These are phyloP conservation scores for Ophion costatus DNA, from an alignment of 2,888 invertebrate genomes.

Conservation along the genomic window DNA sequence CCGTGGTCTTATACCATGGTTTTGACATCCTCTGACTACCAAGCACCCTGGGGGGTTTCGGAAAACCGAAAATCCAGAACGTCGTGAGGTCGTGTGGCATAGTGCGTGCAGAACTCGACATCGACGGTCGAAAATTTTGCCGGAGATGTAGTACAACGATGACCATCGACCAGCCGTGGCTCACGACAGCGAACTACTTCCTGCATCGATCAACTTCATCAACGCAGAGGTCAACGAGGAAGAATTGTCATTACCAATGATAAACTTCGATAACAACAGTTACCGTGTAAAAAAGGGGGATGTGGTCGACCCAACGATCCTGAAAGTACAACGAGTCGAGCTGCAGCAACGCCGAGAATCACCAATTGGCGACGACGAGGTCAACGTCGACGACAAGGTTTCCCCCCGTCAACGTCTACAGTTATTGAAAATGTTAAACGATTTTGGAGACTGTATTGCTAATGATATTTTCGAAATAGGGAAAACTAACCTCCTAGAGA, in stretches of 20 bases:
- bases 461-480: too few species aligned
- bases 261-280: neutral
- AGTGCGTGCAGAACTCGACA: constrained; percentile 36
- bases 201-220: constrained; percentile 28
- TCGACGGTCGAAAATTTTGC: constrained; percentile 55
- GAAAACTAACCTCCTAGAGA: neutral
- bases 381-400: constrained; percentile 21
- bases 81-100: constrained; percentile 52
- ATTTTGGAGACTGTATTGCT: neutral
- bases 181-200: neutral
- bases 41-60: constrained; percentile 56
- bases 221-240: constrained; percentile 14
- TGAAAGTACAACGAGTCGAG: neutral
- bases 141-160: neutral
- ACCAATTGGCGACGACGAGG: constrained; percentile 37
- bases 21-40: constrained; percentile 21
- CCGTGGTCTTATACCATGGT: constrained; percentile 38
- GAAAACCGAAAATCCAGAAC: constrained; percentile 9
- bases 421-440: constrained; percentile 25
- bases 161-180: neutral
- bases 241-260: constrained; percentile 16
- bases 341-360: constrained; percentile 23
- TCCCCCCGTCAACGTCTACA: constrained; percentile 24
- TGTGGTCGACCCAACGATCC: constrained; percentile 2
- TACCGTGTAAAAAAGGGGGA: constrained; percentile 3